Evolutionary conservation across 2,888 invertebrate genomes (phyloP), one percentile per base, ranked within the genome.

Genomic region (Drosophila cognata): DNA sequence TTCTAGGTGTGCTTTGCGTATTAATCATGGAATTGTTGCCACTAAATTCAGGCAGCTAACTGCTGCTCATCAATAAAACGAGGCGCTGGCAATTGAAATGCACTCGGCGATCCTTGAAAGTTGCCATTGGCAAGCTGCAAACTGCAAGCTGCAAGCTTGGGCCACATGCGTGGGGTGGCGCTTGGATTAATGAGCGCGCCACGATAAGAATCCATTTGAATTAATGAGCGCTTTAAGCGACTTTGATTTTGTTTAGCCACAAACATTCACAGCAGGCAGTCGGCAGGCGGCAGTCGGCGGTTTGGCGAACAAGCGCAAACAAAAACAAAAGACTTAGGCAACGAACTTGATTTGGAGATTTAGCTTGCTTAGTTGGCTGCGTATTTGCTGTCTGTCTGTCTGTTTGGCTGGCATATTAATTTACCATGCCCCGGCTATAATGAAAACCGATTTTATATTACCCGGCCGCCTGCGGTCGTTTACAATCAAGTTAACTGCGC

Each of bases 271-370:
- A 77, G 77, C 77, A 41, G 77, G 77, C 74, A 76, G 73, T 69
- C 72, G 53, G 35, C 56, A 46, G 28, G 25, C 16, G 8, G 25
- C 25, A n/a, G 21, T 59, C 13, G 59, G 53, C 38, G 29, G 46
- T 16, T 43, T 69, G 51, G 66, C 51, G 21, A 41, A 51, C 46
- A 62, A 70, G 55, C n/a, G 11, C 48, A 33, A 61, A 64, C 65
- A 71, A 82, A 84, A 88, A 88, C 90, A 86, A 88, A 88, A 88
- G 90, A 88, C 90, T 90, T 85, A 89, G 89, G 85, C 83, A 79
- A 73, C 88, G 84, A 88, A 88, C 87, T 81, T 74, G 84, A 68
- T 74, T 88, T 66, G 53, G 62, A 50, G 82, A 78, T 78, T 74
- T 82, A 46, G 60, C 51, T 56, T 53, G 43, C 56, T 35, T 51